Percentiles rank a stretch among this genome's conserved stretches.
Conservation (phyloP, 2,797 vertebrate species). For the Pelodytes ibericus region DNA sequence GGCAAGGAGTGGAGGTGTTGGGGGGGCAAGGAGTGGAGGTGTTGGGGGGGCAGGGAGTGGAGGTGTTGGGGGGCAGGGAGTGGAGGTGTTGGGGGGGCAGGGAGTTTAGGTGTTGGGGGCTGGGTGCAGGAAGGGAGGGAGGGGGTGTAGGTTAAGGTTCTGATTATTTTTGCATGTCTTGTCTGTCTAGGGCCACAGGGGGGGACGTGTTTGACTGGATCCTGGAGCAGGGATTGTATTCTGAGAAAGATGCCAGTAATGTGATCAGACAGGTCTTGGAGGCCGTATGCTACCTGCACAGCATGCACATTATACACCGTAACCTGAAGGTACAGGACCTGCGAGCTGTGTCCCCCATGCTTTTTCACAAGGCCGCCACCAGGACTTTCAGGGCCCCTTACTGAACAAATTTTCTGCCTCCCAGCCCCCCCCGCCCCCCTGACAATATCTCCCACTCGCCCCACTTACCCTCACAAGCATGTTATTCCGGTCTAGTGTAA, state of each 20-base stretch:
- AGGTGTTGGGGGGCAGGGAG: not conserved
- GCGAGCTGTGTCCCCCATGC: too few species aligned
- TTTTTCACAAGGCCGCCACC: too few species aligned
- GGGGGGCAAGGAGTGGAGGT: too few species aligned
- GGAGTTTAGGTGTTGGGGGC: not conserved
- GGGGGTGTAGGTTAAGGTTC: not conserved
- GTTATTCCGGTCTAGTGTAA: too few species aligned
- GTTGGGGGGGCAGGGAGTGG: not conserved
- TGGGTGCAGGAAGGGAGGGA: too few species aligned
- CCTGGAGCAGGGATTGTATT: slow-evolving; percentile 86
- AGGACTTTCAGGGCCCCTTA: too few species aligned
- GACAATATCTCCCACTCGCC: too few species aligned
- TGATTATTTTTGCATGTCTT: not conserved
- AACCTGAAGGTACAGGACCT: slow-evolving; percentile 82
- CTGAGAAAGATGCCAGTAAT: slow-evolving; percentile 83
- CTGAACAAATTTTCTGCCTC: too few species aligned
- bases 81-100: not conserved
- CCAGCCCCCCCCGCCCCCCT: too few species aligned
- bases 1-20: not conserved
- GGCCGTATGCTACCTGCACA: slow-evolving; percentile 84
- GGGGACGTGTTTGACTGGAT: slow-evolving; percentile 90
- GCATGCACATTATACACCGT: slow-evolving; percentile 84
- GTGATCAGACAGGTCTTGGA: slow-evolving; percentile 85
- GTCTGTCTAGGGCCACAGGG: slow-evolving; percentile 77
- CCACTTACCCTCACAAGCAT: too few species aligned